Evolutionary conservation across 2,113 vertebrate species (phyloP).

Genomic region (Platysteira castanea): DNA sequence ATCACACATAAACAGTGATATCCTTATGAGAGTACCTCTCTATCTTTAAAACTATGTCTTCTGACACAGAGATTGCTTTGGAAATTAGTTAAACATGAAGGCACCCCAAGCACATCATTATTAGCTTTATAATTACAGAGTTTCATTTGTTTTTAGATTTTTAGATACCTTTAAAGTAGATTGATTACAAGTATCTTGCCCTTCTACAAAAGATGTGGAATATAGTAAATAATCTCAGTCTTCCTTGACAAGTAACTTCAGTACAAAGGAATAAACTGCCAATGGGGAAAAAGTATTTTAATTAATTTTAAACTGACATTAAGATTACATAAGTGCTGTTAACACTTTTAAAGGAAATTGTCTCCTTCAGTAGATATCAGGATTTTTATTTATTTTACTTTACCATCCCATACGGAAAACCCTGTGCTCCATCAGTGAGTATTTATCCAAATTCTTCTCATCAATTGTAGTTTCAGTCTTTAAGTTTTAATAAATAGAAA

Average conservation of each 20-base stretch:
- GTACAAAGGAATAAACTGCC: background rate
- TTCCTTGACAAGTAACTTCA: background rate
- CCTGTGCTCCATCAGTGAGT: background rate
- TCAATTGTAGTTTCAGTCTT: background rate
- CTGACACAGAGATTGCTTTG: background rate
- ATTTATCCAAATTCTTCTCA: background rate
- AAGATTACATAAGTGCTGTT: background rate
- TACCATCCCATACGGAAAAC: background rate
- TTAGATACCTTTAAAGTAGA: background rate
- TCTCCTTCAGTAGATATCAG: background rate
- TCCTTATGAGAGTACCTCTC: background rate
- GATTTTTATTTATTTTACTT: background rate
- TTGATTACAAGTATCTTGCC: background rate
- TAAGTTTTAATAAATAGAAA: background rate
- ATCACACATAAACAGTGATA: background rate
- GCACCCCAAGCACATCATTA: background rate
- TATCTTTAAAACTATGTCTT: background rate
- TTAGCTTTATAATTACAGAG: background rate
- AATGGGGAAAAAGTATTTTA: background rate
- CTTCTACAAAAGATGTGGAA: background rate
- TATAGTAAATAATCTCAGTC: background rate
- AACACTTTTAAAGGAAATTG: background rate
- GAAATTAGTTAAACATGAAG: background rate
- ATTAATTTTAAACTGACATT: background rate
- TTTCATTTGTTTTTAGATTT: background rate